Conservation (phyloP, 2,113 vertebrate genomes). For the Desmodus rotundus region DNA sequence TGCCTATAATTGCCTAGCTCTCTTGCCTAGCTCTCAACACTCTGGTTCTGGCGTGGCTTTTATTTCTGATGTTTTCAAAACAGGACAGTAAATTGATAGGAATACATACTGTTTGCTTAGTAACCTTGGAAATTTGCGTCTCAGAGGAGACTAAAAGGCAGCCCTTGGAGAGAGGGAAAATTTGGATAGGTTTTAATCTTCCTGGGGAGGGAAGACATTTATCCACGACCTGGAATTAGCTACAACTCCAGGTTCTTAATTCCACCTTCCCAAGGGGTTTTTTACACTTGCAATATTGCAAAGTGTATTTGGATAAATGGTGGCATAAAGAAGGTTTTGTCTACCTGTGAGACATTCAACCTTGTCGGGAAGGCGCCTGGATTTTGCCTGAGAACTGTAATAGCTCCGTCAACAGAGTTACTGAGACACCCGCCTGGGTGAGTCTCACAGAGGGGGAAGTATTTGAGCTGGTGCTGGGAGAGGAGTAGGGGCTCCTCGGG, state of each 20-base stretch:
- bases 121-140: background rate
- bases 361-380: background rate
- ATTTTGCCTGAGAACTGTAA: background rate
- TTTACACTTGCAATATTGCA: background rate
- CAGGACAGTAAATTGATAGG: background rate
- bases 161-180: background rate
- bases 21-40: too few relatives aligned
- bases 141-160: background rate
- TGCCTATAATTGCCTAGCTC: too few relatives aligned
- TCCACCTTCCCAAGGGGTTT: background rate
- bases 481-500: background rate
- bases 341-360: background rate
- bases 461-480: background rate
- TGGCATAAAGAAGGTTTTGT: background rate
- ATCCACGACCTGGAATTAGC: background rate
- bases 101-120: background rate
- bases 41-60: background rate
- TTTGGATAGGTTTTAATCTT: background rate
- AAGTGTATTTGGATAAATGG: background rate
- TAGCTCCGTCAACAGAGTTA: background rate
- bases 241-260: background rate
- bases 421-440: background rate
- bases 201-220: background rate
- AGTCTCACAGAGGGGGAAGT: background rate
- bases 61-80: background rate